Evolutionary conservation across 2,797 vertebrate genomes (phyloP).

Genomic region (Adelosebastes latens): DNA sequence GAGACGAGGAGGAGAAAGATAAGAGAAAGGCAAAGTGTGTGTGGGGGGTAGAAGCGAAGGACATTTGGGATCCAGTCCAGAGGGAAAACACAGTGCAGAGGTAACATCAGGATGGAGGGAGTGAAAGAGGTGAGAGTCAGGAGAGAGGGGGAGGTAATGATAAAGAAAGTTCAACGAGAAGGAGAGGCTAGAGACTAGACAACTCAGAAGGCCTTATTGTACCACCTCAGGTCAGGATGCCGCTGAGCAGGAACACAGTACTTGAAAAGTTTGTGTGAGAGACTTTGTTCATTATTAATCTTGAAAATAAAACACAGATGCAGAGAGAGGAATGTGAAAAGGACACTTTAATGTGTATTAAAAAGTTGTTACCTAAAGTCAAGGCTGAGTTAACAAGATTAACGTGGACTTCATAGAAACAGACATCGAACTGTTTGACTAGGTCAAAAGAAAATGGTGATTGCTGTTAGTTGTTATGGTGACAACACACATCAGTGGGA

Average conservation of each 20-base stretch:
- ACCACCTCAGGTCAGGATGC: constrained; percentile 40
- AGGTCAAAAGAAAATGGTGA: too few relatives aligned
- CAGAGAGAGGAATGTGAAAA: not conserved
- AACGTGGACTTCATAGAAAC: too few relatives aligned
- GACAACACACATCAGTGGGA: too few relatives aligned
- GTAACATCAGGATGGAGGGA: constrained; percentile 24
- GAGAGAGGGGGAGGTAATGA: constrained; percentile 5
- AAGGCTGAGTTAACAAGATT: not conserved
- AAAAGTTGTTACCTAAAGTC: not conserved
- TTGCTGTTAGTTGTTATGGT: too few relatives aligned
- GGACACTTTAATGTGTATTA: not conserved
- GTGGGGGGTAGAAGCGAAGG: constrained; percentile 9
- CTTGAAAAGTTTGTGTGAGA: constrained; percentile 22
- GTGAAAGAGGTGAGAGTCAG: constrained; percentile 13
- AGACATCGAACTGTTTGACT: too few relatives aligned
- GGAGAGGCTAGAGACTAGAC: constrained; percentile 4
- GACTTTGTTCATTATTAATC: constrained; percentile 1
- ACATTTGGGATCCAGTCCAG: constrained; percentile 34
- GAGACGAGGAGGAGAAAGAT: constrained; percentile 35
- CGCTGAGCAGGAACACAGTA: constrained; percentile 51
- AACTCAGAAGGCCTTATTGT: constrained; percentile 1
- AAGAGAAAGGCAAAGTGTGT: constrained; percentile 36
- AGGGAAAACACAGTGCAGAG: constrained; percentile 21
- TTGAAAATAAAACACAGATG: constrained; percentile 30
- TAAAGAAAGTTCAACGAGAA: constrained; percentile 5